These are phyloP conservation scores for Chrysomela aeneicollis DNA, from an alignment of 2,888 invertebrate species.

Conservation along the genomic window DNA sequence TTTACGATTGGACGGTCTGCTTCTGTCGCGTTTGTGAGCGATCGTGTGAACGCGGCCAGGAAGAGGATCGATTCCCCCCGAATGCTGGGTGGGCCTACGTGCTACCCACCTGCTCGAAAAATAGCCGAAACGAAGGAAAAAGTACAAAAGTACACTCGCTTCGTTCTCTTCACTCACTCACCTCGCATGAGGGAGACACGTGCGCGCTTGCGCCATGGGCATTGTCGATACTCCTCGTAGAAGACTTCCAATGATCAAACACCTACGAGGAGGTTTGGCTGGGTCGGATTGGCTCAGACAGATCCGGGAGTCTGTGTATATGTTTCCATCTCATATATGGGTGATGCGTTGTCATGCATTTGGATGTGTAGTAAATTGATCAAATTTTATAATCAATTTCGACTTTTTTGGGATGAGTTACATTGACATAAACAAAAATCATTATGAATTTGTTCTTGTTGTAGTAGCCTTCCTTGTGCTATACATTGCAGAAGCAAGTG, in stretches of 20 bases:
- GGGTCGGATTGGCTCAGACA: neutral
- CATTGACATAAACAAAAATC: too few relatives aligned
- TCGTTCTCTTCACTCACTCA: conserved; percentile 49
- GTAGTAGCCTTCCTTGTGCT: too few relatives aligned
- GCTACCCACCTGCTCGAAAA: conserved; percentile 60
- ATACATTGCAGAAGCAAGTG: too few relatives aligned
- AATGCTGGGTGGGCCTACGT: conserved; percentile 42
- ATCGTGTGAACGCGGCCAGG: neutral
- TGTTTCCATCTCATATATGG: too few relatives aligned
- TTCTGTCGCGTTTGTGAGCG: too few relatives aligned
- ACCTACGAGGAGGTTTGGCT: conserved; percentile 49
- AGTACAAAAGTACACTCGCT: conserved; percentile 58
- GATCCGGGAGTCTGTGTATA: neutral
- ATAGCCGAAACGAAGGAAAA: conserved; percentile 58
- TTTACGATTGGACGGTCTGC: too few relatives aligned
- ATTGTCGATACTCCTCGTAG: conserved; percentile 60
- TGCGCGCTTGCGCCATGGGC: conserved; percentile 54
- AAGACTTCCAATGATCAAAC: conserved; percentile 51
- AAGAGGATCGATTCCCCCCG: neutral
- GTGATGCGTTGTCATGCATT: too few relatives aligned
- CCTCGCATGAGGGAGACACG: conserved; percentile 53
- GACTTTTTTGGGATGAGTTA: too few relatives aligned
- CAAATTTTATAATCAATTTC: too few relatives aligned
- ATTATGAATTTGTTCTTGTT: too few relatives aligned
- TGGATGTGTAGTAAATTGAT: too few relatives aligned